Evolutionary conservation across 1,140 invertebrate genomes (phyloP), one percentile per base, ranked within the genome.

Genomic region (Lepidurus packardi): DNA sequence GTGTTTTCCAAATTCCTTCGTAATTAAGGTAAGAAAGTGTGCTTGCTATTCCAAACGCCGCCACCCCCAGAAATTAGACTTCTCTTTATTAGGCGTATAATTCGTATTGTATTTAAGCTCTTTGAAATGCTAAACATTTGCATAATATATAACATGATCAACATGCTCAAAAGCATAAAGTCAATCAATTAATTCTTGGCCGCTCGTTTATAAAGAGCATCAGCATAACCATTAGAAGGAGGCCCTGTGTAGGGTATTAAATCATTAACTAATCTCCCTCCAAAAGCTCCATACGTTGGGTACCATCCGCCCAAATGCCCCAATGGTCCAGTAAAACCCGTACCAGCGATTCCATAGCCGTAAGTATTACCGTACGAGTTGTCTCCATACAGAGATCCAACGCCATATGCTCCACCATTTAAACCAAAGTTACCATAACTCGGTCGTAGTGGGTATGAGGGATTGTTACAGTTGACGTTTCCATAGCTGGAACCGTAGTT

Each of bases 141-240:
- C 53, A n/a, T n/a, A n/a, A 65, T 34, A 34, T 4, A 34, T 34
- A 34, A 34, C 34, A 34, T 4, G 34, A 34, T 34, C 34, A 34
- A 34, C 34, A 34, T 34, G 34, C 13, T n/a, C 53, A 21, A n/a
- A 1, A 9, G 21, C 16, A 4, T n/a, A 65, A 21, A 65, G 16
- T 7, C 8, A 65, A 11, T 13, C 53, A 13, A 0, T 65, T 65
- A 65, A 65, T 65, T 65, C 0, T 65, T 65, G 21, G 53, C 53
- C 0, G 16, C 53, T 16, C 53, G 4, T 65, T 65, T 65, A 16
- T 65, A 65, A 13, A 65, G 53, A 65, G 13, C 53, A 16, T 65
- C 53, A 65, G 53, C 16, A 65, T 65, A 65, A 65, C 53, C 53
- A 65, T 65, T 65, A 21, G 53, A 65, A n/a, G 53, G 53, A 65